Evolutionary conservation across 2,113 vertebrate genomes (phyloP).

Genomic region (Labeo rohita): DNA sequence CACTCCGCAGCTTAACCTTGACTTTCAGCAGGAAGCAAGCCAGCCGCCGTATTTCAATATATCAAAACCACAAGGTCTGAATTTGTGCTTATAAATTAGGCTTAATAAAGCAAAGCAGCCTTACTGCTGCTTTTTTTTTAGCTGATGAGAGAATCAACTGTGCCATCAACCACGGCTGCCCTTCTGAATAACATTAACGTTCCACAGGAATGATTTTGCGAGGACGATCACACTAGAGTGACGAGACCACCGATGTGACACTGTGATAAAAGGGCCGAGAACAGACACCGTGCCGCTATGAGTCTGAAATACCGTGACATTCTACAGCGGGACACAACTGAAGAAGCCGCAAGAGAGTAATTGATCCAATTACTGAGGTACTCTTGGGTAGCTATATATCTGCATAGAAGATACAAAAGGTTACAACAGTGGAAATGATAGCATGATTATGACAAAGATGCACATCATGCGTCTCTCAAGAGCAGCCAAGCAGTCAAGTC

Average conservation of each 20-base stretch:
- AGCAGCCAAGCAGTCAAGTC: background rate
- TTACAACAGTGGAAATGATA: slow-evolving; percentile 1
- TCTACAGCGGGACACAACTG: background rate
- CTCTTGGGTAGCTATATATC: slow-evolving; percentile 22
- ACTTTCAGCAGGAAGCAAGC: background rate
- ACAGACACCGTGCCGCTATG: background rate
- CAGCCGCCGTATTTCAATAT: slow-evolving; percentile 6
- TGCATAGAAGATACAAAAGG: slow-evolving; percentile 11
- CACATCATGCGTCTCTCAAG: background rate
- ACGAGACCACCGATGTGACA: slow-evolving; percentile 9
- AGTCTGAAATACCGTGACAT: slow-evolving; percentile 29
- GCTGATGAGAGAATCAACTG: slow-evolving; percentile 35
- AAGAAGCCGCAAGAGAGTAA: slow-evolving; percentile 11
- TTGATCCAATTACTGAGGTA: background rate
- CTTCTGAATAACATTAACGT: slow-evolving; percentile 33
- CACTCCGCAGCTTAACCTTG: slow-evolving; percentile 6
- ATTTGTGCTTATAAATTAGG: slow-evolving; percentile 39
- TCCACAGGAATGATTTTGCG: slow-evolving; percentile 12
- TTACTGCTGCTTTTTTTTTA: background rate
- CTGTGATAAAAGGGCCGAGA: slow-evolving; percentile 24
- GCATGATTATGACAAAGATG: background rate
- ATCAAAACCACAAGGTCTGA: slow-evolving; percentile 13
- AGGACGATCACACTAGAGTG: background rate
- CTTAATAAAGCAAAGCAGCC: slow-evolving; percentile 17
- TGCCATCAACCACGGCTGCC: background rate